A percentile compares a stretch with the other conserved stretches of the same genome.
phyloP scores from a whole-genome alignment of 2,888 invertebrate species.

The Yponomeuta malinellus region DNA sequence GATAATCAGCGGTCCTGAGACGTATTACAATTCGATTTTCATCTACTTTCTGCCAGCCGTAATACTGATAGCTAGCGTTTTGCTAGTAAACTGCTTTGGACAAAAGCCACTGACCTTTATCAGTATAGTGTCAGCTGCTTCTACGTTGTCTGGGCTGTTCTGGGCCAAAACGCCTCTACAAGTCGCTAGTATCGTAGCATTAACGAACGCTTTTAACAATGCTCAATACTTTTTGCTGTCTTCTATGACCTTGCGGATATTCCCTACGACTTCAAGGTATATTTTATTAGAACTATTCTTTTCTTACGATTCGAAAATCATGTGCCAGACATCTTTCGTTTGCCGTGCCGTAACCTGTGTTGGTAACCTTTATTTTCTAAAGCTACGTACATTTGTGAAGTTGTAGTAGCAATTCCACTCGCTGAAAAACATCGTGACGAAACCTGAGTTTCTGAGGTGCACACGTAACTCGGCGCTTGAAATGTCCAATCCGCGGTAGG shows the following conservation, averaged over 20 bases:
- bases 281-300: no score
- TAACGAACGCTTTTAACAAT: constrained; percentile 40
- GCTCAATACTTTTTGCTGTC: constrained; percentile 37
- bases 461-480: no score
- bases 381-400: no score
- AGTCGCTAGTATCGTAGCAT: constrained; percentile 39
- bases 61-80: constrained; percentile 30
- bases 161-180: constrained; percentile 39
- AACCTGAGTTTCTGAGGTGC: no score
- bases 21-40: constrained; percentile 40
- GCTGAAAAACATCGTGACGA: no score
- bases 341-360: no score
- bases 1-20: constrained; percentile 40
- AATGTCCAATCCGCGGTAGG: no score
- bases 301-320: no score
- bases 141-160: constrained; percentile 34
- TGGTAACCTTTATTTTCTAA: no score
- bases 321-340: no score
- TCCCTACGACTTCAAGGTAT: constrained; percentile 46
- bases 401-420: no score
- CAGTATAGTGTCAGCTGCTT: constrained; percentile 28
- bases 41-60: constrained; percentile 31
- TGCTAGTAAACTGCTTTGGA: constrained; percentile 33
- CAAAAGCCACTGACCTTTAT: constrained; percentile 36
- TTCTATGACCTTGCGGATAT: constrained; percentile 39